Base-by-base conservation (phyloP, 2,888 invertebrate species). In the Neocrepidodera transversa region DNA sequence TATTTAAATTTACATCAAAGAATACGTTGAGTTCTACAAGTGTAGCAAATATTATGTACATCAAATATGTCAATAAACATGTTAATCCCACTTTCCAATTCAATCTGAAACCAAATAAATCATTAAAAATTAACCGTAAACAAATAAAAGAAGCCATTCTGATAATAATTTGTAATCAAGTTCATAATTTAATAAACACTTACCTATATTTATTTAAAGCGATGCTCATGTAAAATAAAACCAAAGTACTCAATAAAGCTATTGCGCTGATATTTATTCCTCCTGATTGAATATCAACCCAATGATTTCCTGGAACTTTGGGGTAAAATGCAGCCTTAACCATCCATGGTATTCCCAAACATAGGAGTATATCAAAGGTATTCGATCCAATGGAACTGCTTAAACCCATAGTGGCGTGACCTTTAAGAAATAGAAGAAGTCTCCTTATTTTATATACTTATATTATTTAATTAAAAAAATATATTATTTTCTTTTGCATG, bases 371-470 rank as follows among this genome's bases (percentile, higher is more conserved):
- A 74, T 92, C 91, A 72, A 92, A 92, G 0, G 91, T 90, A 74
- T 92, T 92, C 1, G 92, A 92, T 13, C 91, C 91, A 43, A 92
- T 89, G 1, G 91, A 87, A 78, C 90, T 92, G 74, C 90, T 90
- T 55, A 92, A 84, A 0, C 91, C 92, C 91, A 91, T 91, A 11
- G 86, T 85, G 6, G 89, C 90, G 70, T 87, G 83, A 20, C 90
- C 90, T 89, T 17, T 8, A 38, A 50, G 1, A 16, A 52, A n/a
- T n/a, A n/a, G n/a, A n/a, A n/a, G n/a, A n/a, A n/a, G n/a, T n/a
- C n/a, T n/a, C n/a, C n/a, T n/a, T n/a, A n/a, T n/a, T n/a, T n/a
- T n/a, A n/a, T n/a, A n/a, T n/a, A n/a, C n/a, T n/a, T n/a, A n/a
- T n/a, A n/a, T n/a, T n/a, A n/a, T n/a, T n/a, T n/a, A n/a, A n/a